A percentile compares a stretch with the other conserved stretches of the same genome.
Conservation (phyloP, 2,113 vertebrate genomes). For the Cynoglossus semilaevis region DNA sequence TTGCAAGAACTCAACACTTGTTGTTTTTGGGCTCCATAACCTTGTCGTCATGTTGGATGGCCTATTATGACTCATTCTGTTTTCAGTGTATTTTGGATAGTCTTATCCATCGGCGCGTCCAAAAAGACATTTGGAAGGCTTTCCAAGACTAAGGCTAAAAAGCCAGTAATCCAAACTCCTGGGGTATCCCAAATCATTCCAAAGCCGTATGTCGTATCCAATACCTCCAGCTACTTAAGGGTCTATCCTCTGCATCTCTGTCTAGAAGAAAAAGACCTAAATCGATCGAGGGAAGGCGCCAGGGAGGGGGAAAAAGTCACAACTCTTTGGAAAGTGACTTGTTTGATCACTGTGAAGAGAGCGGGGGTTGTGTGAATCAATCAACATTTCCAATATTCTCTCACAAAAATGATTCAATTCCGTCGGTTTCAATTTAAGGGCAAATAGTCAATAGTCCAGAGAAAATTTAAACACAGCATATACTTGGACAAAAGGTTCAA, state of each 20-base stretch:
- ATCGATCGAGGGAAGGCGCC: not conserved
- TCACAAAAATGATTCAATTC: too few relatives aligned
- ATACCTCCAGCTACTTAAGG: not conserved
- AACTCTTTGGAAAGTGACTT: too few relatives aligned
- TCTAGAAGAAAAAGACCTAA: not conserved
- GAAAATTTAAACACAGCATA: too few relatives aligned
- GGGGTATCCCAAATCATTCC: not conserved
- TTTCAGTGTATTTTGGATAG: too few relatives aligned
- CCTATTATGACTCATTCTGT: slow-evolving; percentile 11
- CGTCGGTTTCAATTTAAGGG: too few relatives aligned
- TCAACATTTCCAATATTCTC: too few relatives aligned
- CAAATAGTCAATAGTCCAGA: too few relatives aligned
- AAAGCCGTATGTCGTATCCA: not conserved
- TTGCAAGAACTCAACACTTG: not conserved
- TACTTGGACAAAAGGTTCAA: too few relatives aligned
- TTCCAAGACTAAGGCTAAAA: not conserved
- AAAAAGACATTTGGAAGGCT: too few relatives aligned
- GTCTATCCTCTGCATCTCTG: not conserved
- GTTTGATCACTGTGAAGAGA: too few relatives aligned
- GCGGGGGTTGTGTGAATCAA: too few relatives aligned
- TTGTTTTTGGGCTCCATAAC: slow-evolving; percentile 7
- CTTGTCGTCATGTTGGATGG: slow-evolving; percentile 19
- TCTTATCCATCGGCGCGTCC: not conserved
- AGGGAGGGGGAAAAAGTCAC: not conserved
- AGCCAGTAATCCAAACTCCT: not conserved